Evolutionary conservation across 2,797 vertebrate species (phyloP).

Genomic region (Poecilia velifera): DNA sequence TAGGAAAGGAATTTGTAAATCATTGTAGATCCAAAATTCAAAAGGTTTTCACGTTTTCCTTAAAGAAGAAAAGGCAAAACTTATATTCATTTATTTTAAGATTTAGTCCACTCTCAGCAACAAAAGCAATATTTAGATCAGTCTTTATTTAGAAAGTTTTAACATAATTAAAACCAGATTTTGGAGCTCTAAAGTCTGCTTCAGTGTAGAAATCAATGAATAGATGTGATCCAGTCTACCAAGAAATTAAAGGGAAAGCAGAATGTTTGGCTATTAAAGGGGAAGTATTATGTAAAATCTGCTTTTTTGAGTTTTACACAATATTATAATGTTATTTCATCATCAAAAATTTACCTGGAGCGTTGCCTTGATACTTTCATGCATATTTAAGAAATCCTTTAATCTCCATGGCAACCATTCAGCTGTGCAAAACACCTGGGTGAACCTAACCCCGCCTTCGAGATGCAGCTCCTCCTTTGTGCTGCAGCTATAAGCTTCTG

Average conservation of each 20-base stretch:
- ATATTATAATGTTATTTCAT: no score
- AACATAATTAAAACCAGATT: neutral
- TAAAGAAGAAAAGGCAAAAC: neutral
- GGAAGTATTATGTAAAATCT: neutral
- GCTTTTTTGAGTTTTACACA: no score
- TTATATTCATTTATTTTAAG: neutral
- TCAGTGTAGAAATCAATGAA: neutral
- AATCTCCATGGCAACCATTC: no score
- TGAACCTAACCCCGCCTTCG: no score
- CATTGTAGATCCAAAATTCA: neutral
- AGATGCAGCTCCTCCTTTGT: no score
- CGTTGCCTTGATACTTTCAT: no score
- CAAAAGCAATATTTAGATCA: neutral
- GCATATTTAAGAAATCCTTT: no score
- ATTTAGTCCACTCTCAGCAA: neutral
- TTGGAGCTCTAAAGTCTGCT: neutral
- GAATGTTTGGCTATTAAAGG: neutral
- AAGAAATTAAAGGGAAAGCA: neutral
- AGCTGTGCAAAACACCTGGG: no score
- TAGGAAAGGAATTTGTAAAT: neutral
- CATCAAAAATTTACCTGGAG: no score
- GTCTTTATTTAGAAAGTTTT: neutral
- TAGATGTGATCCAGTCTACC: no score
- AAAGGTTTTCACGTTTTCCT: neutral
- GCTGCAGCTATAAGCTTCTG: no score